phyloP scores from a whole-genome alignment of 1,140 invertebrate species.

The Brachionus asplanchnoidis region DNA sequence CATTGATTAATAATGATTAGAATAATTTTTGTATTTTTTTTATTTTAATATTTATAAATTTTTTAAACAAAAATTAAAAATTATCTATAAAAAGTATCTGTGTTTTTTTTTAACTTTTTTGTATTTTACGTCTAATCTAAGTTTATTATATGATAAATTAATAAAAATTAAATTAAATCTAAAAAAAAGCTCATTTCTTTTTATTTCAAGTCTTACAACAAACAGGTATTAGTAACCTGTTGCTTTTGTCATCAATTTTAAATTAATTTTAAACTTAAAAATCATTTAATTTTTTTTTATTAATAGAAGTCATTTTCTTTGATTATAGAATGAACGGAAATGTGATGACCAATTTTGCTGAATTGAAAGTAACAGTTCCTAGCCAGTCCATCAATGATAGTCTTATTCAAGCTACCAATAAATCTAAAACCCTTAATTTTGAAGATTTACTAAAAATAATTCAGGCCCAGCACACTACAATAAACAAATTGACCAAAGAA shows the following conservation, averaged over 20 bases:
- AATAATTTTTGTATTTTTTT: too few relatives aligned
- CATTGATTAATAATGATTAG: too few relatives aligned
- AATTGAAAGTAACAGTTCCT: background rate
- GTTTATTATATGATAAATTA: background rate
- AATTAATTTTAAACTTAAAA: background rate
- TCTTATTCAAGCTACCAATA: background rate
- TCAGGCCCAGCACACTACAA: background rate
- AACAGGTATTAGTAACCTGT: background rate
- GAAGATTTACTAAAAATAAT: slow-evolving; percentile 20
- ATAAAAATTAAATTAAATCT: background rate
- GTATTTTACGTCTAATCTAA: background rate
- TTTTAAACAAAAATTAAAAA: too few relatives aligned
- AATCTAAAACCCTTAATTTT: background rate
- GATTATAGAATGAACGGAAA: background rate
- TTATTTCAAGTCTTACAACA: too few relatives aligned
- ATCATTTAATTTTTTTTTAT: background rate
- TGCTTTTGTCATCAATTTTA: too few relatives aligned
- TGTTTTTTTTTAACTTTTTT: background rate
- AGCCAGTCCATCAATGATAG: background rate
- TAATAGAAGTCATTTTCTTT: background rate
- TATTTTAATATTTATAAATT: too few relatives aligned
- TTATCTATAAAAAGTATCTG: too few relatives aligned
- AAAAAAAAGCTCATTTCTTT: background rate
- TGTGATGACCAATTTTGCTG: background rate
- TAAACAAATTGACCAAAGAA: slow-evolving; percentile 15